phyloP scores from a whole-genome alignment of 2,113 vertebrate genomes.

The Scomber colias region DNA sequence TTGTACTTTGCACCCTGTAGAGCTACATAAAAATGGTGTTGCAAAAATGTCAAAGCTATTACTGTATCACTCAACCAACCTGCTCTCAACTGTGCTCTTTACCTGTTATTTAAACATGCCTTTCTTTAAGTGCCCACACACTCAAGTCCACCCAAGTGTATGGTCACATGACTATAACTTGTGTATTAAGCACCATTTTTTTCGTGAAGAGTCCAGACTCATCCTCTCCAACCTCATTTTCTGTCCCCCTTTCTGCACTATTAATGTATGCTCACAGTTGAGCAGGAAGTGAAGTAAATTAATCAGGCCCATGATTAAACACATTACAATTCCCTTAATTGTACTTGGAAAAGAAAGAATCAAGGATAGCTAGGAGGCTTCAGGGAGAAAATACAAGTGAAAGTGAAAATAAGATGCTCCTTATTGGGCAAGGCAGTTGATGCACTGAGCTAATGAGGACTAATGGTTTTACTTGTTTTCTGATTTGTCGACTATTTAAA shows the following conservation, averaged over 20 bases:
- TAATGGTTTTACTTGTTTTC: neutral
- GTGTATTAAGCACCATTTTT: slow-evolving; percentile 34
- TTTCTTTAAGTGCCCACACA: slow-evolving; percentile 51
- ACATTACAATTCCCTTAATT: neutral
- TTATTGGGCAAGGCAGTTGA: neutral
- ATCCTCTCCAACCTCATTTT: neutral
- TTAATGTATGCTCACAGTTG: neutral
- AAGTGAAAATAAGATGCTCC: neutral
- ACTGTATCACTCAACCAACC: slow-evolving; percentile 47
- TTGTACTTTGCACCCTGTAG: slow-evolving; percentile 54
- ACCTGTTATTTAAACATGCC: slow-evolving; percentile 46
- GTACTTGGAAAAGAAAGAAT: neutral
- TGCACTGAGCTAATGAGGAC: neutral
- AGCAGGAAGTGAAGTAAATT: slow-evolving; percentile 43
- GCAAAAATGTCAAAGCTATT: slow-evolving; percentile 80
- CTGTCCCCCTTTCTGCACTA: neutral
- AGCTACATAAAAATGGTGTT: slow-evolving; percentile 55
- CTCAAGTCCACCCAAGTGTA: slow-evolving; percentile 11
- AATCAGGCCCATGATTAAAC: neutral
- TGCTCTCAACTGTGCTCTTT: slow-evolving; percentile 41
- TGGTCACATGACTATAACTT: slow-evolving; percentile 8
- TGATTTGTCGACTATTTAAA: neutral
- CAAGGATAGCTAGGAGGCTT: neutral
- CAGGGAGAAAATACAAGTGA: neutral
- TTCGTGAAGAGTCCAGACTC: slow-evolving; percentile 1